Percentiles rank a stretch among this genome's conserved stretches.
phyloP scores from a whole-genome alignment of 2,888 invertebrate species.

The Gymnosoma rotundatum region DNA sequence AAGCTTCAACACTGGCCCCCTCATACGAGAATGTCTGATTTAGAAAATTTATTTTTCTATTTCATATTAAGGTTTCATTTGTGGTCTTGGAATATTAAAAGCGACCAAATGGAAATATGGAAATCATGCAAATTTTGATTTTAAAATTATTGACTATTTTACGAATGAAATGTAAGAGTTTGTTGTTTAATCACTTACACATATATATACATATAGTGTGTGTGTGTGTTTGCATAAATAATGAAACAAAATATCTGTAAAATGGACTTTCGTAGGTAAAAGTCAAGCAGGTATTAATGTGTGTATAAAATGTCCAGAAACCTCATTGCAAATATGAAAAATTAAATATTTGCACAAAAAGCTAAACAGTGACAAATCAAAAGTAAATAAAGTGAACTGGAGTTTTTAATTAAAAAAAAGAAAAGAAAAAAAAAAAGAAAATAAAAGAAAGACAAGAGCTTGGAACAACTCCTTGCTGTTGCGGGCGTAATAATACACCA shows the following conservation, averaged over 20 bases:
- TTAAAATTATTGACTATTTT: slow-evolving; percentile 42
- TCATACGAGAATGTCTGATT: slow-evolving; percentile 14
- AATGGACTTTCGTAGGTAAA: neutral
- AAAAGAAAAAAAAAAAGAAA: too few relatives aligned
- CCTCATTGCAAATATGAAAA: too few relatives aligned
- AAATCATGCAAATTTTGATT: slow-evolving; percentile 36
- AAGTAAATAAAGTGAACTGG: too few relatives aligned
- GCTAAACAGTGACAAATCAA: too few relatives aligned
- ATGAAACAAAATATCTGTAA: neutral
- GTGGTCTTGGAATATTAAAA: slow-evolving; percentile 36
- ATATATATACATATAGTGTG: too few relatives aligned
- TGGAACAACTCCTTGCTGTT: too few relatives aligned
- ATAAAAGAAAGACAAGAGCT: too few relatives aligned
- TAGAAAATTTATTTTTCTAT: slow-evolving; percentile 35
- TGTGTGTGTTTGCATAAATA: slow-evolving; percentile 11
- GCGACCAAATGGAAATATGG: slow-evolving; percentile 29
- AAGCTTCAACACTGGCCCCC: neutral
- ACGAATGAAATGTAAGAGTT: slow-evolving; percentile 30
- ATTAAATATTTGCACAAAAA: too few relatives aligned
- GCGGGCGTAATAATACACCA: too few relatives aligned
- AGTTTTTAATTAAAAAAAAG: too few relatives aligned
- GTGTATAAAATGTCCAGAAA: too few relatives aligned
- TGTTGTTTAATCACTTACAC: slow-evolving; percentile 25
- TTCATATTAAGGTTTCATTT: slow-evolving; percentile 22
- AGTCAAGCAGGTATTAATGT: neutral